Evolutionary conservation across 2,888 invertebrate genomes (phyloP).

Genomic region (Odontocerum albicorne): DNA sequence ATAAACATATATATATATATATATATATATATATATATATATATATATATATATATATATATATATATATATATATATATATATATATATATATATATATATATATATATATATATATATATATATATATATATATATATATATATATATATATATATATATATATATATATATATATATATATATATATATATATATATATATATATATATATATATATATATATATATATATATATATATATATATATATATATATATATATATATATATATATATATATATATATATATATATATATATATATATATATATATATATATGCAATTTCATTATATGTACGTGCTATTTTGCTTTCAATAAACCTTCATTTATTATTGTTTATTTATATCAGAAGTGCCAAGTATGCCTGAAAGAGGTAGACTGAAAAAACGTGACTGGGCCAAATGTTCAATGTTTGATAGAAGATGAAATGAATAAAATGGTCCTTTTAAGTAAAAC

Average conservation of each 20-base stretch:
- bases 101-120: neutral
- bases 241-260: neutral
- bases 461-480: too few species aligned
- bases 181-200: neutral
- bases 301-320: neutral
- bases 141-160: neutral
- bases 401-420: too few species aligned
- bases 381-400: too few species aligned
- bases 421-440: too few species aligned
- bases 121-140: neutral
- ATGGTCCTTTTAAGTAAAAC: too few species aligned
- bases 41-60: constrained; percentile 15
- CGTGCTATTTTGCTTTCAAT: too few species aligned
- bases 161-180: neutral
- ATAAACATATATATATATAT: neutral
- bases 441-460: too few species aligned
- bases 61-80: constrained; percentile 13
- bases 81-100: constrained; percentile 10
- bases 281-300: neutral
- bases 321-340: neutral
- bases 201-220: neutral
- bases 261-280: neutral
- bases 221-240: neutral
- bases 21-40: constrained; percentile 10
- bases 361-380: too few species aligned